Conservation (phyloP, 2,797 vertebrate species). For the Thamnophis elegans region DNA sequence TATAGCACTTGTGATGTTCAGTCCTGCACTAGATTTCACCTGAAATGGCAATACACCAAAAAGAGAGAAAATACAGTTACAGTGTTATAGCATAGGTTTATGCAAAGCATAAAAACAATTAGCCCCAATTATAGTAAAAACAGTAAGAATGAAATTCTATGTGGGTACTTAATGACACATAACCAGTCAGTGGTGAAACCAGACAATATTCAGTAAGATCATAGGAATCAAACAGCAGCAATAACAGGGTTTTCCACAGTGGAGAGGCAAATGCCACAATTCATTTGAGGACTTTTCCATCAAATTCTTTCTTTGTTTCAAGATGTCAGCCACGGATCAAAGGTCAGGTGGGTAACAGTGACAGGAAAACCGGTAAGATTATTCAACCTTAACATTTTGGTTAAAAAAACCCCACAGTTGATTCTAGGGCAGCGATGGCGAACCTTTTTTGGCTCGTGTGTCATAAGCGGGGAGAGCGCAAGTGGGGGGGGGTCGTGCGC, state of each 20-base stretch:
- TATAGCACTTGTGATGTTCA: constrained; percentile 10
- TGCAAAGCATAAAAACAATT: background rate
- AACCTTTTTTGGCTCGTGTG: too few species aligned
- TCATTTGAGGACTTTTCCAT: background rate
- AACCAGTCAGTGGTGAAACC: background rate
- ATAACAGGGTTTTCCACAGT: background rate
- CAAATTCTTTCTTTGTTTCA: background rate
- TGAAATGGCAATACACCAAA: background rate
- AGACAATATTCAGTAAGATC: background rate
- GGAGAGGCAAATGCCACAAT: background rate
- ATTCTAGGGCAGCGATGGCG: too few species aligned
- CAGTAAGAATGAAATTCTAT: background rate
- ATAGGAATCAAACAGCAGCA: background rate
- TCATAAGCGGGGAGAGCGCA: too few species aligned
- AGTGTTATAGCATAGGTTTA: background rate
- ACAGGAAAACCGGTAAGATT: background rate
- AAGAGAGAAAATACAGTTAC: background rate
- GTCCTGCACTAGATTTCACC: constrained; percentile 24
- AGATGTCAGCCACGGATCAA: background rate
- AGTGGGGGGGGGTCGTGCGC: too few species aligned
- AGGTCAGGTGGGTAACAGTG: background rate
- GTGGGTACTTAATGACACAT: background rate
- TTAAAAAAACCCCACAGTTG: background rate
- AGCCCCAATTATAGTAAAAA: background rate
- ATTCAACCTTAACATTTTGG: too few species aligned